Base-by-base conservation (phyloP, 2,113 vertebrate species). In the Brachyhypopomus occidentalis region DNA sequence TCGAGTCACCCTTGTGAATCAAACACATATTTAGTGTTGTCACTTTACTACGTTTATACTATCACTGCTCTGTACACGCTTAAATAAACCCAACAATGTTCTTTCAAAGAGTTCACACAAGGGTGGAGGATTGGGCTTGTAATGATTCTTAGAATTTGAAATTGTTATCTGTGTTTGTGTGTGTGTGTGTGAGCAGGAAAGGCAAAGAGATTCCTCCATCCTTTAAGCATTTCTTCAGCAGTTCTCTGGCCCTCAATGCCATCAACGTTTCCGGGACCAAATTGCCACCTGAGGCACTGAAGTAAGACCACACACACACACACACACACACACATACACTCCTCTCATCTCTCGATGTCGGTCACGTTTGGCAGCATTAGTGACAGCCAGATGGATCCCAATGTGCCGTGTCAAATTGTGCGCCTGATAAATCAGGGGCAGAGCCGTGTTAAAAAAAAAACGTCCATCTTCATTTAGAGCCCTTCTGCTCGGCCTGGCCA, bases 221-320 rank as follows among this genome's bases (percentile, higher is more conserved):
- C 4, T 98, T 98, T 88, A 98, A 98, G 89, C 96, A 97, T 88
- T 99, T 98, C 92, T 99, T 99, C 89, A 98, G 97, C 91, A 97
- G 96, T 64, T 96, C 95, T 19, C 83, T 95, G 90, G 92, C 94
- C 86, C 94, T 99, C 90, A 94, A 88, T 86, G 95, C 94, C 85
- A 94, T 99, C 91, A 98, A 95, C 83, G 90, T 99, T 88, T 98
- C 97, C 0, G 97, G 97, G 90, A 99, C 97, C 78, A 98, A 96
- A 89, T 93, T 99, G 70, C 92, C 96, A 19, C 94, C 97, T 16
- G 97, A 99, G 84, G 96, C 96, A 79, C 90, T 99, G 72, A 99
- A 98, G 97, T 99, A 91, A 98, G 96, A 41, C 55, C 25, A 12
- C 41, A 16, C 11, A 52, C 20, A 52, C 69, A 72, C 36, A 48